These are phyloP conservation scores for Upupa epops DNA, from an alignment of 2,113 vertebrate genomes.

Conservation along the genomic window DNA sequence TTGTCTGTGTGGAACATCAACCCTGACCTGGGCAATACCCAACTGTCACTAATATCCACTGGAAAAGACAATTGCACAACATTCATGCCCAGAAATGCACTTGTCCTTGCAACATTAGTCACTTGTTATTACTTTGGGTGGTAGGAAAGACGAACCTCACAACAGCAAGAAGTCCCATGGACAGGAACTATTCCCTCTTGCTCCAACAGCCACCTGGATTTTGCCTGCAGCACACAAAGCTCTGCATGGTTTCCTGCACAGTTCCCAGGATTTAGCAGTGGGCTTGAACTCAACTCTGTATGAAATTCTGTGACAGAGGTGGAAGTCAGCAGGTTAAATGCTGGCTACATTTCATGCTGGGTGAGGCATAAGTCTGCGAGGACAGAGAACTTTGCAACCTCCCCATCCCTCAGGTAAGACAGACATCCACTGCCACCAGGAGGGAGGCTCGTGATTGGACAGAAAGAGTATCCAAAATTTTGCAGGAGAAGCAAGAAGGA, in stretches of 20 bases:
- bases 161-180: not conserved
- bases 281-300: not conserved
- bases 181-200: not conserved
- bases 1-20: not conserved
- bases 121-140: not conserved
- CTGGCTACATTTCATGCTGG: accelerated
- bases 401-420: not conserved
- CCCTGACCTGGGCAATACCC: not conserved
- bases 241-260: not conserved
- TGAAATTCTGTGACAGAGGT: not conserved
- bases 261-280: too few species aligned
- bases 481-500: not conserved
- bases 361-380: not conserved
- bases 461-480: not conserved
- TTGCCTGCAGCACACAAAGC: not conserved
- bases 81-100: not conserved
- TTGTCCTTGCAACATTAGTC: not conserved
- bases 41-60: not conserved
- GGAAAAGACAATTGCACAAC: not conserved
- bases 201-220: not conserved
- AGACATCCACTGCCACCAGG: not conserved
- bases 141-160: not conserved
- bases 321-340: not conserved
- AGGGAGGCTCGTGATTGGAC: not conserved
- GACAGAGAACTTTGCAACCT: not conserved